phyloP scores from a whole-genome alignment of 2,888 invertebrate genomes.

The Coleophora deauratella region DNA sequence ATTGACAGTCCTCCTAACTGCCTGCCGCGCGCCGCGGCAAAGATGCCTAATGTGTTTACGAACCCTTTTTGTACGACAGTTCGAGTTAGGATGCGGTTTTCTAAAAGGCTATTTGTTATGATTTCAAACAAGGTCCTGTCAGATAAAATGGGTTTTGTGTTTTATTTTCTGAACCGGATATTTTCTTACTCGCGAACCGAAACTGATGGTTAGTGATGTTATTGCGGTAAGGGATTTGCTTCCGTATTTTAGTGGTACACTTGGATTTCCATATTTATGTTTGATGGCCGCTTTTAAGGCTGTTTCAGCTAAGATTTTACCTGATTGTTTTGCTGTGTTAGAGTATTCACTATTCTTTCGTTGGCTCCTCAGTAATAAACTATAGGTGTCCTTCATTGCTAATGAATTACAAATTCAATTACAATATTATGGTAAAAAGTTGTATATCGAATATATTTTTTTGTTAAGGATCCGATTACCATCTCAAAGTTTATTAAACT shows the following conservation, averaged over 20 bases:
- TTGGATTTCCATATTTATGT: no score
- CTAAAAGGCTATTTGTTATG: conserved; percentile 71
- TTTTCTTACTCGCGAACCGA: conserved; percentile 38
- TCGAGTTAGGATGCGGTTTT: conserved; percentile 63
- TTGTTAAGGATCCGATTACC: no score
- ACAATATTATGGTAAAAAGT: no score
- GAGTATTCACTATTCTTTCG: no score
- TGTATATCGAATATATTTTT: no score
- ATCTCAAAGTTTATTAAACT: no score
- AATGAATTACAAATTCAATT: no score
- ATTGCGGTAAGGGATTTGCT: conserved; percentile 2
- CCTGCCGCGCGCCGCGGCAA: conserved; percentile 47
- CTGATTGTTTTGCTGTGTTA: no score
- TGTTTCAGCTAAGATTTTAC: no score
- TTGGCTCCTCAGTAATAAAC: no score
- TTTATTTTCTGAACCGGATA: conserved; percentile 59
- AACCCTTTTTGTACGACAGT: conserved; percentile 64
- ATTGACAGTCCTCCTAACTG: conserved; percentile 65
- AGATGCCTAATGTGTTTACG: conserved; percentile 66
- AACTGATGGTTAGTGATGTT: conserved; percentile 28
- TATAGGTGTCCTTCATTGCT: no score
- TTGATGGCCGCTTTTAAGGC: no score
- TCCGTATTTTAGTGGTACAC: background rate
- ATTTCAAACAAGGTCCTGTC: conserved; percentile 68
- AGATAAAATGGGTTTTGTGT: conserved; percentile 63